Base-by-base conservation (phyloP, 2,797 vertebrate genomes). In the Pantherophis alleghaniensis region DNA sequence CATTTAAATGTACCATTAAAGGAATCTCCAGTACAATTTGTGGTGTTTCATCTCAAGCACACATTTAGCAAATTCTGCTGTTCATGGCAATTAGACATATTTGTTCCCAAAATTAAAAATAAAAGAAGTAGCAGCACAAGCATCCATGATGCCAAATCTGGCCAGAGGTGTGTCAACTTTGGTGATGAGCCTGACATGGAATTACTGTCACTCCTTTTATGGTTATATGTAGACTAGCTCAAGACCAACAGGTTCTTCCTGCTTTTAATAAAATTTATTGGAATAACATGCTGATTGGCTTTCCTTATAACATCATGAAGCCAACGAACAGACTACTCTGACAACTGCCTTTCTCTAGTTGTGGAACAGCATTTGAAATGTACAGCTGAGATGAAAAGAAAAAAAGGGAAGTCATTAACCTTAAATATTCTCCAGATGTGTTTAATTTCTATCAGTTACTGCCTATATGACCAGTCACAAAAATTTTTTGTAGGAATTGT, bases 221-320 rank as follows among this genome's bases (percentile, higher is more conserved):
- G 10, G 18, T 83, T 91, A 47, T 74, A 57, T 47, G 55, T 28
- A 42, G 57, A 86, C 59, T 42, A 69, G n/a, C 7, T 88, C 61
- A 79, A 66, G 32, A 88, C 51, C 51, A 88, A 69, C 87, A 10
- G 61, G 86, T 92, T 86, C 28, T 92, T 92, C 86, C 61, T 92
- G 91, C 66, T 88, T 61, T 24, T 16, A 37, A 22, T 26, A 88
- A 63, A 88, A 92, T 24, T 24, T 69, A 53, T 22, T 10, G 16
- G 91, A 42, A 32, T 37, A 42, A 11, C 13, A 2, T 32, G 59
- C 13, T 87, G 32, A 47, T 92, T 69, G 60, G 32, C 61, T 55
- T 53, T 32, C 28, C 53, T 57, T 88, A 22, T 92, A 53, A 69
- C 24, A 69, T 24, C 20, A 32, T 37, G n/a, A 32, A 91, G 42